These are phyloP conservation scores for Mya arenaria DNA, from an alignment of 1,140 invertebrate species.

Conservation along the genomic window DNA sequence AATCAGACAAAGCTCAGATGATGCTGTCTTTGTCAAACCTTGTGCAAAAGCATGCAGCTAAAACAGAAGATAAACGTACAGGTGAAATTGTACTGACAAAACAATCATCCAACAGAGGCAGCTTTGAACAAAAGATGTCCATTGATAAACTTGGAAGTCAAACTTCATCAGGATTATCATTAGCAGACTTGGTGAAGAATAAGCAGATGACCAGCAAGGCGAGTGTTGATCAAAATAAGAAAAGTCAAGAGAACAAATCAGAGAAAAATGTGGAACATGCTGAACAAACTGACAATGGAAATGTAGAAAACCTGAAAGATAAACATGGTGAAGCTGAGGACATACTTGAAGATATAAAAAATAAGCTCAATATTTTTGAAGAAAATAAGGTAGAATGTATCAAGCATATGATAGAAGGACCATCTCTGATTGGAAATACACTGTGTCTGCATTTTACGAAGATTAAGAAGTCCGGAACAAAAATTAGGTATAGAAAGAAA, in stretches of 20 bases:
- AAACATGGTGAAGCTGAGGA: neutral
- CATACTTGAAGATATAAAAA: neutral
- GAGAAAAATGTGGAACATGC: too few species aligned
- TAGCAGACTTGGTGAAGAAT: too few species aligned
- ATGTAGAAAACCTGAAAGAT: neutral
- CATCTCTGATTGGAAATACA: constrained; percentile 32
- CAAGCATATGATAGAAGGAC: constrained; percentile 1
- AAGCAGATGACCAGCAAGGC: too few species aligned
- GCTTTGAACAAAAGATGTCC: too few species aligned
- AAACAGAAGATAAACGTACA: neutral
- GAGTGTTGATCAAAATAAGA: too few species aligned
- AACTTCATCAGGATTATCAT: too few species aligned
- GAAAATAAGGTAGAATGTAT: neutral
- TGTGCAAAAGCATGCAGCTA: constrained; percentile 28
- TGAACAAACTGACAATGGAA: neutral
- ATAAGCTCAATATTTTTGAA: neutral
- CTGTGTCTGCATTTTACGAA: neutral
- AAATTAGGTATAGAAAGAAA: constrained; percentile 23
- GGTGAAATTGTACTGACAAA: neutral
- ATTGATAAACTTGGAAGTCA: too few species aligned
- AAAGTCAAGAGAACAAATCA: too few species aligned
- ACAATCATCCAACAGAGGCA: too few species aligned
- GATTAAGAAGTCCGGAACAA: neutral
- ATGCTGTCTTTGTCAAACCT: constrained; percentile 41
- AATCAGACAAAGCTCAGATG: constrained; percentile 33